Conservation (phyloP, 2,113 vertebrate genomes). For the Orthonyx spaldingii region DNA sequence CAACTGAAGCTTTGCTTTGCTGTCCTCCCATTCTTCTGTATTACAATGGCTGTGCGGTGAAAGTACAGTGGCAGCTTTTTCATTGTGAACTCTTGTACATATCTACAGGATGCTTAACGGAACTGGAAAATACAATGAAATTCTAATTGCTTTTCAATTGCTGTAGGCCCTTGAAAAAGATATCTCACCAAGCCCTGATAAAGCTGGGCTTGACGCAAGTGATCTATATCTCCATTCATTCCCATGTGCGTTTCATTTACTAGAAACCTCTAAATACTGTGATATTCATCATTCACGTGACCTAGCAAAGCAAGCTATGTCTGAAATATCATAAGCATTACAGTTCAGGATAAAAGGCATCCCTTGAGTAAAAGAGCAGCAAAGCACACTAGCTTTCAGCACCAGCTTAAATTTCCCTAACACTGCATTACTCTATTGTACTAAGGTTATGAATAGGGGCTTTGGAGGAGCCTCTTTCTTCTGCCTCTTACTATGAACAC, state of each 20-base stretch:
- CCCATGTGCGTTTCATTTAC: background rate
- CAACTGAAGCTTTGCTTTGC: background rate
- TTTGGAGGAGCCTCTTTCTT: background rate
- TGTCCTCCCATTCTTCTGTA: background rate
- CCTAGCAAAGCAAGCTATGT: slow-evolving; percentile 4
- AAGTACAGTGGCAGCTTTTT: background rate
- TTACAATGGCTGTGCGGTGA: rapidly evolving
- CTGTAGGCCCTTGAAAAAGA: slow-evolving; percentile 28
- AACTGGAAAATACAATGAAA: background rate
- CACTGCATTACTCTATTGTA: background rate
- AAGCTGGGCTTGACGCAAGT: background rate
- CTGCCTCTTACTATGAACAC: background rate
- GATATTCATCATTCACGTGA: slow-evolving; percentile 43
- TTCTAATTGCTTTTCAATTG: slow-evolving; percentile 18
- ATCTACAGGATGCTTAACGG: background rate
- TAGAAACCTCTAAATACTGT: background rate
- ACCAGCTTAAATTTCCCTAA: slow-evolving; percentile 4
- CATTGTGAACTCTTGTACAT: background rate
- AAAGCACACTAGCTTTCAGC: slow-evolving; percentile 12
- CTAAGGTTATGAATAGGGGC: background rate
- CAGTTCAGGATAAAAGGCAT: slow-evolving; percentile 24
- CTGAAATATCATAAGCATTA: slow-evolving; percentile 21
- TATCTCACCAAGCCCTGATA: background rate
- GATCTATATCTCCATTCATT: slow-evolving; percentile 23
- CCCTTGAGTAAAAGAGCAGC: background rate